A percentile compares a stretch with the other conserved stretches of the same genome.
Evolutionary conservation across 64 coral and sea anemone species (phyloP).

Genomic region (Pachyseris speciosa): DNA sequence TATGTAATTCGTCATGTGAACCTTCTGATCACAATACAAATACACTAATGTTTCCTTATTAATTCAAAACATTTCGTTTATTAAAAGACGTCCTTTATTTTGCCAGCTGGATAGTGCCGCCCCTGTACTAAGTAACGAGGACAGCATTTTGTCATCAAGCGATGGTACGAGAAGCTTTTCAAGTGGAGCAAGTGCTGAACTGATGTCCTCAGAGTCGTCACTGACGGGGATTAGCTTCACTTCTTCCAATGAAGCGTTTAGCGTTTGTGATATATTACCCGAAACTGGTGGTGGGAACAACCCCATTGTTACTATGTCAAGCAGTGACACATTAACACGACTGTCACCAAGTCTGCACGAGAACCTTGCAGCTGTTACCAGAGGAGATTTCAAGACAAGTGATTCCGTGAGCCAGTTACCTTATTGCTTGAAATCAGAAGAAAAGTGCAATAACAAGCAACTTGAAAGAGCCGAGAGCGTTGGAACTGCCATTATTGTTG

Average conservation of each 20-base stretch:
- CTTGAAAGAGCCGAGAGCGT: background rate
- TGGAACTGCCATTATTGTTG: background rate
- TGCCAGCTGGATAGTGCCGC: background rate
- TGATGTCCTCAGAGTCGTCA: background rate
- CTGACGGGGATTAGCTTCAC: constrained; percentile 27
- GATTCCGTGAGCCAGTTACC: background rate
- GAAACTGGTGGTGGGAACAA: background rate
- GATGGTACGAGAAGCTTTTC: background rate
- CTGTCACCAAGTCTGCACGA: background rate
- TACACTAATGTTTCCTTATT: too few species aligned
- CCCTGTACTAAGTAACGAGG: too few species aligned
- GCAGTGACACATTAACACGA: background rate
- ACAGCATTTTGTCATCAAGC: background rate
- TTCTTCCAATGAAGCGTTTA: constrained; percentile 9
- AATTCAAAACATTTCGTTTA: too few species aligned
- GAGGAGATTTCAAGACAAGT: too few species aligned
- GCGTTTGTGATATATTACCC: background rate
- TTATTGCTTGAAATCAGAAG: background rate
- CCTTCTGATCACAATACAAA: too few species aligned
- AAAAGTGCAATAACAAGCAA: background rate
- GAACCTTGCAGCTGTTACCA: background rate
- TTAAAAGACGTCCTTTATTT: background rate
- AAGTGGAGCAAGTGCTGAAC: constrained; percentile 1
- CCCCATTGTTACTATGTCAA: background rate
- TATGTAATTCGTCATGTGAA: too few species aligned